phyloP scores from a whole-genome alignment of 2,797 vertebrate species.

The Moxostoma hubbsi region DNA sequence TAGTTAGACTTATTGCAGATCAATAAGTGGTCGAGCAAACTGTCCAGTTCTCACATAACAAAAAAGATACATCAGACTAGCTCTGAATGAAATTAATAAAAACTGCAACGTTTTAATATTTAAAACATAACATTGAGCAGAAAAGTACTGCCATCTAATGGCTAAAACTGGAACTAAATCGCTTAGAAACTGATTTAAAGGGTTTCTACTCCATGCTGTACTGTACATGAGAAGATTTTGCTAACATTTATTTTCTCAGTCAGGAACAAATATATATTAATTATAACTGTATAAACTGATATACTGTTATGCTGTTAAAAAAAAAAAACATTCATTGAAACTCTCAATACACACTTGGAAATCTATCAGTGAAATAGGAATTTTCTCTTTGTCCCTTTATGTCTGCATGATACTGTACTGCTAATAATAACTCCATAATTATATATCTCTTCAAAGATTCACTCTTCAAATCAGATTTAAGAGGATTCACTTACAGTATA shows the following conservation, averaged over 20 bases:
- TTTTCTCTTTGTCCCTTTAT: background rate
- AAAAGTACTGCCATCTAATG: constrained; percentile 72
- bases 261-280: background rate
- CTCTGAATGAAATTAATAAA: constrained; percentile 57
- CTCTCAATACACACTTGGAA: background rate
- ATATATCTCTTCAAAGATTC: background rate
- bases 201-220: background rate
- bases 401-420: background rate
- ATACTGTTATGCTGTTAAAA: too few relatives aligned
- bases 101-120: constrained; percentile 1
- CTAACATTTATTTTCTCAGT: background rate
- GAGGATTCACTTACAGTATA: background rate
- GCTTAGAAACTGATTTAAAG: background rate
- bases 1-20: too few relatives aligned
- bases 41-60: background rate
- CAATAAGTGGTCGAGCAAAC: background rate
- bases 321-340: too few relatives aligned
- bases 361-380: background rate
- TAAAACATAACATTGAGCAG: constrained; percentile 34
- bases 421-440: background rate
- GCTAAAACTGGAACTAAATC: constrained; percentile 49
- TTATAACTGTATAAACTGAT: background rate
- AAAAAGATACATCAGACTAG: constrained; percentile 56
- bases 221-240: background rate
- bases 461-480: background rate